Base-by-base conservation (phyloP, 2,888 invertebrate genomes). In the Lasioglossum marginatum region DNA sequence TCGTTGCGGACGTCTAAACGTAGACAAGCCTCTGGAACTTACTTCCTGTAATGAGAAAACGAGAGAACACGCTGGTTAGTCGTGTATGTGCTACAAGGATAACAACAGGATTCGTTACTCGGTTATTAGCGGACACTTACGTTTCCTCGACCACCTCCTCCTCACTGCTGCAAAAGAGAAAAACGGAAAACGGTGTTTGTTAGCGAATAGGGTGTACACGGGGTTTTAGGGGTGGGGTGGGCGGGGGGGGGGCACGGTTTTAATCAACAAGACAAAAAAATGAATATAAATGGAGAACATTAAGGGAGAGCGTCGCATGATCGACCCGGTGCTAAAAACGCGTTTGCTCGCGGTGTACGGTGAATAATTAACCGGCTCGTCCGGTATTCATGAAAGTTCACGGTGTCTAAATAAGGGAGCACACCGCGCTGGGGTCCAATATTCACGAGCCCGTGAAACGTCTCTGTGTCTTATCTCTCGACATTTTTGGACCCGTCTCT, bases 71-170 rank as follows among this genome's bases (percentile, higher is more conserved):
- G 77, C 60, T 81, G 72, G 81, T 90, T 68, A 68, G 14, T 68
- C 23, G 52, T 52, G n/a, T 52, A 10, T 14, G 68, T 68, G 68
- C 37, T 34, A 40, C 12, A 68, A 6, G 68, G 68, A 37, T 23
- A 34, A 34, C 43, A 19, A 52, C 1, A 76, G 79, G 84, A 87
- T 81, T 86, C 81, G 60, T 68, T 40, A 23, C 23, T 52, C 78
- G 68, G 74, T 85, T 74, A 83, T 86, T 74, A 83, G 71, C 68
- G 68, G 72, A 94, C 93, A 97, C 97, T 97, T 97, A 97, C 97
- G 97, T 97, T 97, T 97, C 97, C 96, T 97, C 97, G 94, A 97
- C 97, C 97, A 97, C 97, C 97, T 97, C 97, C 96, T 97, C 97
- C 95, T 96, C 96, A 95, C 96, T 96, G 95, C 96, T 96, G 95